These are phyloP conservation scores for Scalopus aquaticus DNA, from an alignment of 2,113 vertebrate genomes.

Conservation along the genomic window DNA sequence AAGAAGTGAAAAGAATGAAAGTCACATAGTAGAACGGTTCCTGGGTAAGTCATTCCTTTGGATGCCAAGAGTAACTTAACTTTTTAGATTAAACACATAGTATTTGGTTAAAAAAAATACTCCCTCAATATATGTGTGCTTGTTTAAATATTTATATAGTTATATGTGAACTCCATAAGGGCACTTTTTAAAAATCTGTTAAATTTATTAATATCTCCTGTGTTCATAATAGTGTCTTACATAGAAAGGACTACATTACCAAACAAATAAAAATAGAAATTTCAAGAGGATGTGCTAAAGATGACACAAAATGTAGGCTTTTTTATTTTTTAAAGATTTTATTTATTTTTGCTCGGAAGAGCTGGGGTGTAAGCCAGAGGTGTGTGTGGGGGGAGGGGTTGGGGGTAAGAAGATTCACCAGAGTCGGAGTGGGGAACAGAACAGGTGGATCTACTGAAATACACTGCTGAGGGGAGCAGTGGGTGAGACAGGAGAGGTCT, in stretches of 20 bases:
- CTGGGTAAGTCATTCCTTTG: neutral
- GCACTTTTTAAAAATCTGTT: neutral
- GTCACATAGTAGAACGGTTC: neutral
- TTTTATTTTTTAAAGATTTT: no score
- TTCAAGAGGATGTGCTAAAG: neutral
- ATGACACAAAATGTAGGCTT: neutral
- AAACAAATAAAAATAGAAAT: neutral
- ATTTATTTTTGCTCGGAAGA: no score
- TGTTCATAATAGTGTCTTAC: neutral
- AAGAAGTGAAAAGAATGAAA: neutral
- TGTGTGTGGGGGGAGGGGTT: no score
- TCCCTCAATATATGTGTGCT: neutral
- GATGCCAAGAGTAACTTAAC: neutral
- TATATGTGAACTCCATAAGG: neutral
- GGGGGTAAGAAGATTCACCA: no score
- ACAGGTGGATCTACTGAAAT: no score
- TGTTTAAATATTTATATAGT: neutral
- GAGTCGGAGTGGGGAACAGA: no score
- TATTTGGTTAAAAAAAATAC: neutral
- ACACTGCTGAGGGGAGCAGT: no score
- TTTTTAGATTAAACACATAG: neutral
- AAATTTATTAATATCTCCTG: neutral
- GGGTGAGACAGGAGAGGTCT: no score
- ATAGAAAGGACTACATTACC: neutral
- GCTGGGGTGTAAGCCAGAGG: no score